Base-by-base conservation (phyloP, 1,140 invertebrate genomes). In the Triops longicaudatus region DNA sequence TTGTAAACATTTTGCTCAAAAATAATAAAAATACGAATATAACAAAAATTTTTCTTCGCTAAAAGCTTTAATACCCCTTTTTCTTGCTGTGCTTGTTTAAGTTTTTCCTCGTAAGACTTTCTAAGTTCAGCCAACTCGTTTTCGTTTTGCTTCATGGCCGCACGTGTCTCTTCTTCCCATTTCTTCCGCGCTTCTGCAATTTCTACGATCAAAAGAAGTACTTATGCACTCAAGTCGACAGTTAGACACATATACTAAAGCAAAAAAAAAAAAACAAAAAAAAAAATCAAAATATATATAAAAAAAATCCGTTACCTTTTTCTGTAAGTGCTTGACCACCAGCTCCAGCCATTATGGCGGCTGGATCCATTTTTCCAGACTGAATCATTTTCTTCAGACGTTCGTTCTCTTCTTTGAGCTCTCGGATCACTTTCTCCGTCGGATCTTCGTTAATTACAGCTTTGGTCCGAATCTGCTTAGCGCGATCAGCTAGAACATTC, bases 371-470 rank as follows among this genome's bases (percentile, higher is more conserved):
- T 26, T 75, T 78, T 26, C 76, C 76, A 17, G 63, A 72, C 26
- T 71, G 28, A 11, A 77, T 44, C 27, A 73, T 80, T 72, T 83
- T 82, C 79, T 85, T 86, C 42, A 90, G 82, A 71, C 82, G 83
- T 14, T 88, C 86, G 84, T 90, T 90, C 81, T 90, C 88, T 79
- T 87, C 86, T 83, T 87, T 84, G n/a, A 90, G 81, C 78, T 89
- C 87, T 71, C 88, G 79, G 78, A 90, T 87, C 75, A 89, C 79
- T 74, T 87, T 85, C 44, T 87, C 87, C 4, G 87, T 89, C 12
- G 87, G 85, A 79, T 88, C 86, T 80, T 89, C 88, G 81, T 90
- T 90, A 2, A 88, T 84, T 1, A 83, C 84, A 10, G 88, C 86
- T 50, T 84, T 84, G 9, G 87, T 89, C 80, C 87, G 87, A 78